A percentile compares a stretch with the other conserved stretches of the same genome.
Evolutionary conservation across 2,113 vertebrate species (phyloP).

Genomic region (Mormyrus lacerda): DNA sequence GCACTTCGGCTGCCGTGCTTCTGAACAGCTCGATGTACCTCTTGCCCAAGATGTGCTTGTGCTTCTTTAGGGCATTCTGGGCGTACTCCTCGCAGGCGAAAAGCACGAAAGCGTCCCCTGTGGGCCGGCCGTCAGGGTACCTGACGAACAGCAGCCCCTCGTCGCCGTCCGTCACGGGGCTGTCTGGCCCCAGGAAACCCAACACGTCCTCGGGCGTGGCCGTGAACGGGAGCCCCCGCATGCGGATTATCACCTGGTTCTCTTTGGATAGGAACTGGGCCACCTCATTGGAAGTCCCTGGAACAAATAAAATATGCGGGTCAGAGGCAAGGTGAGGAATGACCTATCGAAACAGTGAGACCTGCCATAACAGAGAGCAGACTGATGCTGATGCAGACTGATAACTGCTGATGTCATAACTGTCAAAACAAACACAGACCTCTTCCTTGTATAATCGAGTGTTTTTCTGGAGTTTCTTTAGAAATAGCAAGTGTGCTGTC

Average conservation of each 20-base stretch:
- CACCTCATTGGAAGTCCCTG: constrained; percentile 93
- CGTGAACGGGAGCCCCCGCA: constrained; percentile 86
- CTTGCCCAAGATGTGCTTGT: constrained; percentile 93
- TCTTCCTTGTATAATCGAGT: neutral
- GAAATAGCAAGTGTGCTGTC: neutral
- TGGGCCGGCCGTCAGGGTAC: constrained; percentile 89
- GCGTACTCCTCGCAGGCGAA: constrained; percentile 94
- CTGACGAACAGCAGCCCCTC: constrained; percentile 93
- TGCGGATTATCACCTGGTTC: constrained; percentile 92
- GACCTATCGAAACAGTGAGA: neutral
- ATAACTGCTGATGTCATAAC: too few relatives aligned
- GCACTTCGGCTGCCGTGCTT: constrained; percentile 91
- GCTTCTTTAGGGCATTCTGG: constrained; percentile 86
- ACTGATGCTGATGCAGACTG: too few relatives aligned
- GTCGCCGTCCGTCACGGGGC: constrained; percentile 76
- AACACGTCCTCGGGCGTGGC: constrained; percentile 81
- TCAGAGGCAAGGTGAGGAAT: neutral
- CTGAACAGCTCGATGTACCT: constrained; percentile 94
- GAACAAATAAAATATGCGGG: neutral
- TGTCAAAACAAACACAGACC: neutral
- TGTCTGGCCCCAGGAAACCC: constrained; percentile 79
- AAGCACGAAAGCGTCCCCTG: constrained; percentile 90
- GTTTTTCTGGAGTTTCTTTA: neutral
- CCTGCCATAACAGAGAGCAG: neutral
- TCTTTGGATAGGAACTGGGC: constrained; percentile 91